phyloP scores from a whole-genome alignment of 1,140 invertebrate genomes.

The Augochlora pura region DNA sequence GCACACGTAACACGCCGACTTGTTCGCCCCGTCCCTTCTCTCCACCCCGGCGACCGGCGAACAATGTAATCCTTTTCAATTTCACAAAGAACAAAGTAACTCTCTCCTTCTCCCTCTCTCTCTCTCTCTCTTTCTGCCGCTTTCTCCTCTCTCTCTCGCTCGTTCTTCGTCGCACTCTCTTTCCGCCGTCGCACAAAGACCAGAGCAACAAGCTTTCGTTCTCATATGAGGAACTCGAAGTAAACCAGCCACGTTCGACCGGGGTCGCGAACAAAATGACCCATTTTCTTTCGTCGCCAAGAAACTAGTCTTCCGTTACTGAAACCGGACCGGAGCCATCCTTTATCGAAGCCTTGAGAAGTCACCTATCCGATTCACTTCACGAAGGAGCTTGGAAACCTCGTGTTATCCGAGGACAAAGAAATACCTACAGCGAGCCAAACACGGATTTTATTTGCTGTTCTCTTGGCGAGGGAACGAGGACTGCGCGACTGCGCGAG shows the following conservation, averaged over 20 bases:
- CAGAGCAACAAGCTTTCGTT: constrained; percentile 24
- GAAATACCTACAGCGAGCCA: background rate
- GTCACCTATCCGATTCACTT: background rate
- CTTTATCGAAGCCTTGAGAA: background rate
- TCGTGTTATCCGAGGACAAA: background rate
- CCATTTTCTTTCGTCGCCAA: background rate
- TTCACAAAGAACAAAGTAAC: constrained; percentile 24
- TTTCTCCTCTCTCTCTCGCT: too few relatives aligned
- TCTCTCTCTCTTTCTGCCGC: too few relatives aligned
- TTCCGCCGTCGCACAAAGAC: background rate
- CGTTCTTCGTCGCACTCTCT: too few relatives aligned
- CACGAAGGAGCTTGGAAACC: background rate
- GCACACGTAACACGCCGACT: background rate
- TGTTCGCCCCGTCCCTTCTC: background rate
- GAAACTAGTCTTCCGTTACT: background rate
- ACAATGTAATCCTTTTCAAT: constrained; percentile 32
- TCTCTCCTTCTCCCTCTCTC: background rate
- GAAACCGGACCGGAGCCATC: background rate
- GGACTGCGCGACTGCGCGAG: too few relatives aligned
- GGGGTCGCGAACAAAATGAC: constrained; percentile 17
- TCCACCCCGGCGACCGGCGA: background rate
- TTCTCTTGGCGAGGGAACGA: too few relatives aligned
- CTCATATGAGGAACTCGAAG: constrained; percentile 2
- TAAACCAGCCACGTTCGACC: too few relatives aligned
- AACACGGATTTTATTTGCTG: too few relatives aligned